These are phyloP conservation scores for Cremastobaeus sp. DNA, from an alignment of 2,888 invertebrate species.

Conservation along the genomic window DNA sequence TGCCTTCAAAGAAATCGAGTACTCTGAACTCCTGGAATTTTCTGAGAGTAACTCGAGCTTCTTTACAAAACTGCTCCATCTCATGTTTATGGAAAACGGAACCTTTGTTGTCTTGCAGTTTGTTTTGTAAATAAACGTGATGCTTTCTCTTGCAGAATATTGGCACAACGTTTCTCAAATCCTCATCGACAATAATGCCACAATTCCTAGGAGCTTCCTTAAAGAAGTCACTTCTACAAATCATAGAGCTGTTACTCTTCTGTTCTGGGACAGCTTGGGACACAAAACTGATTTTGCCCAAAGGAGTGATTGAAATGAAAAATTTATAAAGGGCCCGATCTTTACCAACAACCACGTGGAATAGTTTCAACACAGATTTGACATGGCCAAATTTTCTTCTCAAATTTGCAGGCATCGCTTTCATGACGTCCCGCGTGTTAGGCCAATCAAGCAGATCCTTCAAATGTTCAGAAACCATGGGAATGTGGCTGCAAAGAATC, in stretches of 20 bases:
- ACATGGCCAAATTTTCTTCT: neutral
- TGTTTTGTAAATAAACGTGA: too few species aligned
- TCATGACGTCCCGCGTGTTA: neutral
- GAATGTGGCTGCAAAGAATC: neutral
- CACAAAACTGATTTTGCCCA: conserved; percentile 14
- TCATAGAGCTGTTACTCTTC: neutral
- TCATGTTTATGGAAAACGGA: too few species aligned
- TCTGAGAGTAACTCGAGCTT: too few species aligned
- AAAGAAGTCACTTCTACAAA: neutral
- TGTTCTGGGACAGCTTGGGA: neutral
- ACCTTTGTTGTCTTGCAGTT: too few species aligned
- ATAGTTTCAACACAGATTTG: conserved; percentile 13
- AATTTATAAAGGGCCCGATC: neutral
- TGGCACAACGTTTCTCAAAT: neutral
- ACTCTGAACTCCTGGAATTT: too few species aligned
- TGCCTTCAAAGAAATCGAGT: too few species aligned
- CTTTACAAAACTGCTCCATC: too few species aligned
- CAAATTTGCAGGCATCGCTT: neutral
- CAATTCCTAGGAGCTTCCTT: conserved; percentile 7
- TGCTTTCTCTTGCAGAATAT: too few species aligned
- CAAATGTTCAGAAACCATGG: neutral
- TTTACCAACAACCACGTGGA: neutral
- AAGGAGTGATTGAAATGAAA: conserved; percentile 12
- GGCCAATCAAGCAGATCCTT: conserved; percentile 10
- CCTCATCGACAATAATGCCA: conserved; percentile 6